phyloP scores from a whole-genome alignment of 2,888 invertebrate genomes.

The Branchipolynoe longqiensis region DNA sequence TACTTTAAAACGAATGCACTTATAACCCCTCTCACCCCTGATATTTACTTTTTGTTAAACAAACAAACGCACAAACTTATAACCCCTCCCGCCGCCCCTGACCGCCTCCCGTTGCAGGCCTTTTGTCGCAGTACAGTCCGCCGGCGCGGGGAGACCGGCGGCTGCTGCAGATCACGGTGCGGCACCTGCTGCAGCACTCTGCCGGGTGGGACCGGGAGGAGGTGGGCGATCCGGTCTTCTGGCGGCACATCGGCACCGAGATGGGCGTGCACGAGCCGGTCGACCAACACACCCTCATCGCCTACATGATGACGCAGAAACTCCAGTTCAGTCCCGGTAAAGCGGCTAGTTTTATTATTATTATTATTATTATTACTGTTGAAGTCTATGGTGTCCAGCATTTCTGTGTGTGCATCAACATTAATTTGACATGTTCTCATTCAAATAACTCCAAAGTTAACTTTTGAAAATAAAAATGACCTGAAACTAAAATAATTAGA shows the following conservation, averaged over 20 bases:
- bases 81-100: background rate
- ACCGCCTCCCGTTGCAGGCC: constrained; percentile 14
- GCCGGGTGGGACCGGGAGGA: constrained; percentile 74
- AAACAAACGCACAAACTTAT: too few species aligned
- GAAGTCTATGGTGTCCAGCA: too few species aligned
- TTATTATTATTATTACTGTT: background rate
- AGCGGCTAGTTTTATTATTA: background rate
- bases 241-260: constrained; percentile 61
- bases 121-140: constrained; percentile 27
- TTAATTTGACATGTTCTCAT: too few species aligned
- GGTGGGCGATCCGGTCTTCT: constrained; percentile 75
- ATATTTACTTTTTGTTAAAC: too few species aligned
- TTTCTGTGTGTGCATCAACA: too few species aligned
- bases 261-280: constrained; percentile 63
- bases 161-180: constrained; percentile 62
- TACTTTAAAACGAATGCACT: too few species aligned
- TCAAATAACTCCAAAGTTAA: too few species aligned
- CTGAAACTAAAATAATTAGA: too few species aligned
- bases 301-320: constrained; percentile 71
- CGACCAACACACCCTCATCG: constrained; percentile 69
- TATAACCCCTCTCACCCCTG: too few species aligned
- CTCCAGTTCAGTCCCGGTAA: constrained; percentile 75
- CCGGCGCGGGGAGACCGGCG: constrained; percentile 58
- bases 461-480: too few species aligned
- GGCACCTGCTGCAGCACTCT: constrained; percentile 76